These are phyloP conservation scores for Clavelina lepadiformis DNA, from an alignment of 23 tunicate genomes.

Conservation along the genomic window DNA sequence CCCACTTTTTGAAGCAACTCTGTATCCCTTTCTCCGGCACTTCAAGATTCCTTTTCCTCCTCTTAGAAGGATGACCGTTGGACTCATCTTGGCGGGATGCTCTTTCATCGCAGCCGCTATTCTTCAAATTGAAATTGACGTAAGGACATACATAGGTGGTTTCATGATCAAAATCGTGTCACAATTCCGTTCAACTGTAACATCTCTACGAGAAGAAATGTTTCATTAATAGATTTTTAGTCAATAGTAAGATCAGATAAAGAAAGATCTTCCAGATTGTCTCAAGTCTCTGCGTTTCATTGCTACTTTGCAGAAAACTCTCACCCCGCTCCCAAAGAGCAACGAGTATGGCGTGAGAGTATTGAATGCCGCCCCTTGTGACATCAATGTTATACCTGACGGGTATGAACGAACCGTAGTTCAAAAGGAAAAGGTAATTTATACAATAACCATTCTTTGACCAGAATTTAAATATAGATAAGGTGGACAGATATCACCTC, in stretches of 20 bases:
- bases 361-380: conserved; percentile 60
- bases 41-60: conserved; percentile 78
- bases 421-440: not conserved
- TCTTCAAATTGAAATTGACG: conserved; percentile 89
- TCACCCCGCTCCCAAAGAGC: conserved; percentile 52
- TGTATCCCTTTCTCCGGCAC: conserved; percentile 75
- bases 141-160: conserved; percentile 16
- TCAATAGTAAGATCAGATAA: no score
- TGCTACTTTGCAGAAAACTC: conserved; percentile 45
- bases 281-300: no score
- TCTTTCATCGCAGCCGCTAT: conserved; percentile 86
- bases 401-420: not conserved
- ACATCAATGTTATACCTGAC: conserved; percentile 10
- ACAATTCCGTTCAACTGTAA: no score
- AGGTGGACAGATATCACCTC: no score
- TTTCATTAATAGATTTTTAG: no score
- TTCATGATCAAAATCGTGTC: no score
- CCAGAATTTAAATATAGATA: no score
- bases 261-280: no score
- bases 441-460: no score
- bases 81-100: conserved; percentile 70
- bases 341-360: conserved; percentile 59
- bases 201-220: no score
- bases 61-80: conserved; percentile 75
- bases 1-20: conserved; percentile 77